Evolutionary conservation across 2,113 vertebrate species (phyloP).

Genomic region (Campylorhamphus procurvoides): DNA sequence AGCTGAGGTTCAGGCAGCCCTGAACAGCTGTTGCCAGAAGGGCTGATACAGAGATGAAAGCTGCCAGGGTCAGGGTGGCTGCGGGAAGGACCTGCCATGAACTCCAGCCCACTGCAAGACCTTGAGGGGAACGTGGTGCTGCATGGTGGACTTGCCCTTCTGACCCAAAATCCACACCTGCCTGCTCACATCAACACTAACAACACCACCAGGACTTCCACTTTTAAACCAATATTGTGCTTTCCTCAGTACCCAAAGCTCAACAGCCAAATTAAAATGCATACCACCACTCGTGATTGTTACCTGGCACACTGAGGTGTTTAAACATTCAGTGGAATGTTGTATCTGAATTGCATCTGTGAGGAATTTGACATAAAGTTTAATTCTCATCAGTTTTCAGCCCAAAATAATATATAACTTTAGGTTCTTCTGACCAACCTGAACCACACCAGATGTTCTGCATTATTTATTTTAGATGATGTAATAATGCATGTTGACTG

Average conservation of each 20-base stretch:
- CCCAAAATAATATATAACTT: not conserved
- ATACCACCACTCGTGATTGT: not conserved
- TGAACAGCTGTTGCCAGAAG: not conserved
- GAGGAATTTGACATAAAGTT: not conserved
- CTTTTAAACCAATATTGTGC: not conserved
- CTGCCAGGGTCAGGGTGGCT: not conserved
- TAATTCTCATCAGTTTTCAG: not conserved
- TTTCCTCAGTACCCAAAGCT: not conserved
- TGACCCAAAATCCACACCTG: not conserved
- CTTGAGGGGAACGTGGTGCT: not conserved
- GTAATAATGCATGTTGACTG: not conserved
- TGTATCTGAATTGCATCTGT: not conserved
- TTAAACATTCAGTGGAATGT: not conserved
- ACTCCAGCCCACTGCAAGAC: not conserved
- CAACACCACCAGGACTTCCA: not conserved
- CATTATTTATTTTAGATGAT: not conserved
- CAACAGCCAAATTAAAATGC: not conserved
- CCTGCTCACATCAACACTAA: not conserved
- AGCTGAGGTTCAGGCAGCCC: not conserved
- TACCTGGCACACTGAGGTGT: not conserved
- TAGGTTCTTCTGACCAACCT: not conserved
- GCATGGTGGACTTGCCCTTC: not conserved
- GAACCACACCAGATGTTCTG: not conserved
- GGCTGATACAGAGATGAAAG: not conserved
- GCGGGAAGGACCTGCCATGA: not conserved